Evolutionary conservation across 2,113 vertebrate genomes (phyloP), one percentile per base, ranked within the genome.

Genomic region (Salvelinus fontinalis): DNA sequence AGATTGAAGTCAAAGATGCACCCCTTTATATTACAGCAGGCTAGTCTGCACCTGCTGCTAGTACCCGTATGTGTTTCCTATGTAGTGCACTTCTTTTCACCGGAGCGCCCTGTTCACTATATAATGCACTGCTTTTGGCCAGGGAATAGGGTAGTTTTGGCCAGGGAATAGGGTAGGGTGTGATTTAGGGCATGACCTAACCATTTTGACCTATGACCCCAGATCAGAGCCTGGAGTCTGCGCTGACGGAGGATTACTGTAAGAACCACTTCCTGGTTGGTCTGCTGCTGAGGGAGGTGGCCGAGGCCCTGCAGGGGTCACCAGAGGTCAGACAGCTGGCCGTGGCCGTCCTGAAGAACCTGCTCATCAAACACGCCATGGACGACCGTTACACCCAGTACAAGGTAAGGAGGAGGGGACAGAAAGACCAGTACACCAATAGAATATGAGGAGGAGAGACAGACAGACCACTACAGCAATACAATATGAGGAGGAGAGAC

Each of bases 201-300:
- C 24, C 20, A 3, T 26, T 22, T 7, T 69, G 39, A 70, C 54
- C 26, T 27, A 86, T 84, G 67, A 86, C 81, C 89, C 81, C 94
- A 98, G 98, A 99, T 87, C 91, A 93, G 83, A 96, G 94, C 79
- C 93, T 99, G 81, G 97, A 99, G 90, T 97, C 94, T 92, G 96
- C 90, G 88, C 91, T 99, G 88, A 96, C 95, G 0, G 98, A 99
- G 75, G 98, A 99, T 2, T 99, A 96, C 88, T 99, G 97, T 89
- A 94, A 86, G 18, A 94, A 99, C 86, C 98, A 99, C 86, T 99
- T 99, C 88, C 91, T 99, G 79, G 96, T 98, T 80, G 98, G 98
- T 34, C 92, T 99, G 82, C 90, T 99, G 75, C 90, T 99, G 82
- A 93, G 97, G 76, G 97, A 99, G 85, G 93, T 95, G 29, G 95